phyloP scores from a whole-genome alignment of 2,888 invertebrate species.

The Andricus curvator region DNA sequence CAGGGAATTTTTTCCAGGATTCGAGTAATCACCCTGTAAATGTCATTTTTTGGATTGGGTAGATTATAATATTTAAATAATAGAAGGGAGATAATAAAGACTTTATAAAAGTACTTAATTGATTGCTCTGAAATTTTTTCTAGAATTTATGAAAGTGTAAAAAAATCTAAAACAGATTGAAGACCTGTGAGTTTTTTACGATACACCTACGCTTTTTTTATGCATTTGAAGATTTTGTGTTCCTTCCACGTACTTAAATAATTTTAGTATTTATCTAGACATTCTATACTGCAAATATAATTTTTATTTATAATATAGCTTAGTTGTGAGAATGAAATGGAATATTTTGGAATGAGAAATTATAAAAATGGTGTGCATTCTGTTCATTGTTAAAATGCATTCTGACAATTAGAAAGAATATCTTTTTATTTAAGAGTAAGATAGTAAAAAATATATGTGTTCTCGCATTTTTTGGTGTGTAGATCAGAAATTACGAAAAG shows the following conservation, averaged over 20 bases:
- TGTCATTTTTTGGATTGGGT: not conserved
- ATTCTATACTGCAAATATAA: not conserved
- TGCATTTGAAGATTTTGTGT: not conserved
- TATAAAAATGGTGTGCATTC: not conserved
- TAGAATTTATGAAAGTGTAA: not conserved
- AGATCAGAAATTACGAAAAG: not conserved
- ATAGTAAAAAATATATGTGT: not conserved
- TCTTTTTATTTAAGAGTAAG: not conserved
- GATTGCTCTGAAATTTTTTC: not conserved
- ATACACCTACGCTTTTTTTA: not conserved
- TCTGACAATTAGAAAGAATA: not conserved
- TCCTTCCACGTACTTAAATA: not conserved
- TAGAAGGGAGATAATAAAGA: not conserved
- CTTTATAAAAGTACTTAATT: slow-evolving; percentile 16
- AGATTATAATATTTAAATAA: not conserved
- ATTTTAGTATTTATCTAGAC: not conserved
- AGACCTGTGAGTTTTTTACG: not conserved
- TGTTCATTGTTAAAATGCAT: not conserved
- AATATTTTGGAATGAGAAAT: not conserved
- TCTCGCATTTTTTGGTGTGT: not conserved
- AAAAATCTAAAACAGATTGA: not conserved
- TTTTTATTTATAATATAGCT: not conserved
- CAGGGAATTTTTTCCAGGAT: too few species aligned
- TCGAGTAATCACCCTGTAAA: too few species aligned
- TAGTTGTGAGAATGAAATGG: not conserved